Base-by-base conservation (phyloP, 2,113 vertebrate species). In the Hippocampus mohnikei region DNA sequence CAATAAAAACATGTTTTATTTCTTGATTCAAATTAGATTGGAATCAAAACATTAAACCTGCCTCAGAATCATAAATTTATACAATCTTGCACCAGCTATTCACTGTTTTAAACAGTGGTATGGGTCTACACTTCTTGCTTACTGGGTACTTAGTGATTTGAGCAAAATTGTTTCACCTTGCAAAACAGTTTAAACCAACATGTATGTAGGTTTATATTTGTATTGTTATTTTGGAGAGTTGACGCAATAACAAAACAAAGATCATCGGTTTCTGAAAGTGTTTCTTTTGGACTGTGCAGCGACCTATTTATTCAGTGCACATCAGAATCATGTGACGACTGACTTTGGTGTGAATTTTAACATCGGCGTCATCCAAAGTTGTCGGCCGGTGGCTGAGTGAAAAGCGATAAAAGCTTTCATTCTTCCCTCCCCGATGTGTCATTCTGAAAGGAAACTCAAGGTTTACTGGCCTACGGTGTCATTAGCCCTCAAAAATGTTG, bases 151-250 rank as follows among this genome's bases (percentile, higher is more conserved):
- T 50, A 50, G 5, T 16, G 8, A 20, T 9, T 53, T 9, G 8
- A 21, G 9, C 50, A 53, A 53, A 53, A 53, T 9, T 53, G 50
- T 9, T 53, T 21, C 50, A 8, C 2, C 20, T 53, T 53, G 46
- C 15, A 48, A 48, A 48, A 48, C 50, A 53, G 21, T 53, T 53
- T n/a, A 53, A n/a, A 53, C 50, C 50, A 53, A 9, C 21, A n/a
- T 16, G 25, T 59, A 20, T 37, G 7, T 77, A 65, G 74, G 55
- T 79, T 33, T 66, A 29, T 73, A 69, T 69, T 15, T 44, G 42
- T 13, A 44, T 23, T 9, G n/a, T 61, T 77, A 74, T 73, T 74
- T 85, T 60, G 68, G 72, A 60, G 69, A 67, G 70, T 50, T 65
- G 75, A 78, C 40, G 20, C 48, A 44, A 44, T 44, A 52, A 33